phyloP scores from a whole-genome alignment of 2,113 vertebrate species.

The Donacobius atricapilla region DNA sequence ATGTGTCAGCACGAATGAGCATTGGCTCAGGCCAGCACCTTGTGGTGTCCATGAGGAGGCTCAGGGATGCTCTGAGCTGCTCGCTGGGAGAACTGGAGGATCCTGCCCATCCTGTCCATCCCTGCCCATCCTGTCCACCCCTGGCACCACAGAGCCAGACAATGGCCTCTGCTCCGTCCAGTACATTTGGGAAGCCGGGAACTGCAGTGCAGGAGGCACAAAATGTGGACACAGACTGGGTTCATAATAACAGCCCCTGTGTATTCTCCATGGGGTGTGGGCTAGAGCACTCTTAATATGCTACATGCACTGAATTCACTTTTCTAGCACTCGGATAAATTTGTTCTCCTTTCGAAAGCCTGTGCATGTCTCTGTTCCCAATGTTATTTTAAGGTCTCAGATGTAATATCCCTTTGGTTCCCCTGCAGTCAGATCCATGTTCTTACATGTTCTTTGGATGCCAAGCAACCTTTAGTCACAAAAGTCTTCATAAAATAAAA shows the following conservation, averaged over 20 bases:
- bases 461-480: not conserved
- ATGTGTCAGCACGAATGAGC: fast-evolving
- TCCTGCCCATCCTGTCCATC: not conserved
- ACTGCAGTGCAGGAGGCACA: not conserved
- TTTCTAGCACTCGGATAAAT: not conserved
- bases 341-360: not conserved
- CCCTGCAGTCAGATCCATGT: not conserved
- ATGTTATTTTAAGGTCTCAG: not conserved
- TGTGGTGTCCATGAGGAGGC: not conserved
- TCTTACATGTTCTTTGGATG: not conserved
- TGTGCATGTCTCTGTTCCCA: not conserved
- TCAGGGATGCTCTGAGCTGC: not conserved
- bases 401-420: not conserved
- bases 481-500: not conserved
- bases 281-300: not conserved
- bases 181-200: fast-evolving
- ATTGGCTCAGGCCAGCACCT: not conserved
- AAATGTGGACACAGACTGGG: fast-evolving
- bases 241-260: fast-evolving
- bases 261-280: fast-evolving
- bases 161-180: fast-evolving
- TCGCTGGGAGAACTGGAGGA: not conserved
- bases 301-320: not conserved
- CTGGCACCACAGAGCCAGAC: not conserved
- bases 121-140: not conserved